Evolutionary conservation across 1,140 invertebrate species (phyloP), one percentile per base, ranked within the genome.

Genomic region (Zaprionus ornatus): DNA sequence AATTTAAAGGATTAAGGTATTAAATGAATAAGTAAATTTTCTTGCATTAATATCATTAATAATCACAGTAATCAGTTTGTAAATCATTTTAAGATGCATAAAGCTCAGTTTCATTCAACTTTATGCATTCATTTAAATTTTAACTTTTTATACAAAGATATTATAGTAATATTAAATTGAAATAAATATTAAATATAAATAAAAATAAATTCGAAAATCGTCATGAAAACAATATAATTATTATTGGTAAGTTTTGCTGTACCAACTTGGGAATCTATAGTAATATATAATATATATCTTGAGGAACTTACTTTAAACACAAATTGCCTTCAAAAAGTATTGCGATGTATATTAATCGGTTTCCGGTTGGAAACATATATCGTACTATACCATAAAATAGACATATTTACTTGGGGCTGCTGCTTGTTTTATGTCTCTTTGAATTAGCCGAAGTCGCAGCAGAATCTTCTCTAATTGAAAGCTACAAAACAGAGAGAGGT

Each of bases 391-490:
- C n/a, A 45, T 45, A 45, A 45, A 45, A 45, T 10, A 17, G 40
- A 21, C 25, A 3, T 19, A 25, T 61, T n/a, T 13, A 1, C 13
- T 21, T n/a, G 13, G 13, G 1, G 6, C 1, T 40, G 19, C 15
- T 45, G 23, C 23, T 29, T 68, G 57, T 74, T 74, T 69, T 56
- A 48, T 74, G 71, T 77, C 71, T 19, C 25, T 45, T 77, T 69
- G 60, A 74, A 74, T 74, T 77, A 74, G 75, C 56, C 37, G 17
- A 59, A 70, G 42, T 32, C 19, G 37, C 54, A 21, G 29, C n/a
- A 40, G 59, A 57, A 48, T 69, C 61, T 56, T 12, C 15, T 35
- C 59, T 74, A 63, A 74, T 74, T 70, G 73, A 70, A 42, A 63
- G 73, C 55, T 56, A 71, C 73, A 71, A 15, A 71, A 64, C 52